phyloP scores from a whole-genome alignment of 2,888 invertebrate genomes.

The Agriopis marginaria region DNA sequence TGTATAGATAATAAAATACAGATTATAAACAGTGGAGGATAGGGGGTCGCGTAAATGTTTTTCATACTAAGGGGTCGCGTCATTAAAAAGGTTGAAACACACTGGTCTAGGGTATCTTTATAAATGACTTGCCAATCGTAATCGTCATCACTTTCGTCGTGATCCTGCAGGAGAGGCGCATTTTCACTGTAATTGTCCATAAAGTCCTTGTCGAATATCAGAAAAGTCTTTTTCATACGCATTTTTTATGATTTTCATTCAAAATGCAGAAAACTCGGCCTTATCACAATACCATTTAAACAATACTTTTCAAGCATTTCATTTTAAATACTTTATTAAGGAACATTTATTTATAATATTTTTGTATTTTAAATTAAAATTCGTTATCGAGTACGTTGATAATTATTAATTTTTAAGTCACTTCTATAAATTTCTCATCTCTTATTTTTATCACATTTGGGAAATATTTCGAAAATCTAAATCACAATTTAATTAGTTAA shows the following conservation, averaged over 20 bases:
- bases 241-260: conserved; percentile 51
- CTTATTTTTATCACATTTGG: background rate
- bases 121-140: conserved; percentile 64
- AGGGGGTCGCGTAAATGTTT: too few species aligned
- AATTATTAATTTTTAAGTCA: too few species aligned
- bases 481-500: background rate
- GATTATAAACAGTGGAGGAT: too few species aligned
- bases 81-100: too few species aligned
- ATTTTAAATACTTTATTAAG: background rate
- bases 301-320: background rate
- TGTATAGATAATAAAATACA: too few species aligned
- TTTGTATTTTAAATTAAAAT: background rate
- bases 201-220: conserved; percentile 66
- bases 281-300: background rate
- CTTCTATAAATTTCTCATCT: too few species aligned
- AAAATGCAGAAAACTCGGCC: background rate
- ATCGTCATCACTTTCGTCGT: conserved; percentile 52
- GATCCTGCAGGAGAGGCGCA: conserved; percentile 62
- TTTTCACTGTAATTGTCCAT: conserved; percentile 54
- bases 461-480: background rate
- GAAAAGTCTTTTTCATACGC: conserved; percentile 74
- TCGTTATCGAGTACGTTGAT: too few species aligned
- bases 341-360: background rate
- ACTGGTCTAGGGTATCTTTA: background rate
- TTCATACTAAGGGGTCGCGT: too few species aligned